Conservation (phyloP, 2,888 invertebrate genomes). For the Carterocephalus palaemon region DNA sequence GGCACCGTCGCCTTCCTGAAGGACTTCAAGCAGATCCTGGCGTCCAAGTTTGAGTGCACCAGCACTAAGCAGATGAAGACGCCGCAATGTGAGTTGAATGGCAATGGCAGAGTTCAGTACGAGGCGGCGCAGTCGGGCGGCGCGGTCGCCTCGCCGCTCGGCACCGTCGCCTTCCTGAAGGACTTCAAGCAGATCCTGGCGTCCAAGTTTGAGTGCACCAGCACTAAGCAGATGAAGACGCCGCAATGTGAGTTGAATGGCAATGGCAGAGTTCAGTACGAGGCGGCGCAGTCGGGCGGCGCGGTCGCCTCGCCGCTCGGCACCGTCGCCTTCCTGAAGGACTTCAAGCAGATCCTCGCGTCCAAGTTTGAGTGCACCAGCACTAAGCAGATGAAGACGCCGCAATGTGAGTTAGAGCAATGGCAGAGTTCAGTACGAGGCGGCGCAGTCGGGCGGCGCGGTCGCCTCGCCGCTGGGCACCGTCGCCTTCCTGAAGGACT, state of each 20-base stretch:
- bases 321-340: slow-evolving; percentile 83
- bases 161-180: slow-evolving; percentile 83
- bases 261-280: no score
- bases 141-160: slow-evolving; percentile 82
- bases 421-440: no score
- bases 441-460: no score
- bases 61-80: slow-evolving; percentile 49
- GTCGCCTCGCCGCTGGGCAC: no score
- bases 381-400: slow-evolving; percentile 49
- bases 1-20: slow-evolving; percentile 84
- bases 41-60: slow-evolving; percentile 40
- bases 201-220: slow-evolving; percentile 40
- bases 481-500: slow-evolving; percentile 80
- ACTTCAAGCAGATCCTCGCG: slow-evolving; percentile 36
- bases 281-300: slow-evolving; percentile 58
- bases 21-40: slow-evolving; percentile 36
- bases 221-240: slow-evolving; percentile 48
- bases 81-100: slow-evolving; percentile 60
- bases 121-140: slow-evolving; percentile 61
- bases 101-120: no score
- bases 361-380: slow-evolving; percentile 41
- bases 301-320: slow-evolving; percentile 83
- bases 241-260: slow-evolving; percentile 62
- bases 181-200: slow-evolving; percentile 36
- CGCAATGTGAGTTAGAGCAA: slow-evolving; percentile 64